phyloP scores from a whole-genome alignment of 1,140 invertebrate genomes.

The Drosophila lowei region DNA sequence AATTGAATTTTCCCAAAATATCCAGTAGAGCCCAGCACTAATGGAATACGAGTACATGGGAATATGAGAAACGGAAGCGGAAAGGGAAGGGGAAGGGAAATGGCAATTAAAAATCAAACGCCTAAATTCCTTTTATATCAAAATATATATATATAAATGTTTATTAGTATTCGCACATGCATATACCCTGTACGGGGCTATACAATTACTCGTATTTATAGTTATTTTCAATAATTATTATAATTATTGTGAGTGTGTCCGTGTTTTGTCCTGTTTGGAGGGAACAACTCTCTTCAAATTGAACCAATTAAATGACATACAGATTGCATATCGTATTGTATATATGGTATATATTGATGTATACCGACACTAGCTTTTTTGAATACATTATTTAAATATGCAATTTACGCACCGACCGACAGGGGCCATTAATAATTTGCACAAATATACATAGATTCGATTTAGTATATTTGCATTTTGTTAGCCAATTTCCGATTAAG shows the following conservation, averaged over 20 bases:
- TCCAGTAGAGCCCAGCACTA: conserved; percentile 25
- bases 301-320: conserved; percentile 43
- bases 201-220: conserved; percentile 55
- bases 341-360: conserved; percentile 4
- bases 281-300: conserved; percentile 34
- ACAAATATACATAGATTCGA: conserved; percentile 30
- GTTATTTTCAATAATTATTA: conserved; percentile 58
- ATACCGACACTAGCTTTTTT: conserved; percentile 23
- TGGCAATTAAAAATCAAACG: conserved; percentile 49
- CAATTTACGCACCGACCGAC: conserved; percentile 16
- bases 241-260: conserved; percentile 49
- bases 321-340: conserved; percentile 28
- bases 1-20: conserved; percentile 48
- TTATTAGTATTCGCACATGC: conserved; percentile 51
- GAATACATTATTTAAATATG: conserved; percentile 43
- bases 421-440: conserved; percentile 32
- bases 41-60: conserved; percentile 19
- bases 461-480: conserved; percentile 11
- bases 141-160: conserved; percentile 60
- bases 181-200: conserved; percentile 58
- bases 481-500: conserved; percentile 15
- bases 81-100: background rate
- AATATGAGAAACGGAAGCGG: background rate
- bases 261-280: conserved; percentile 18
- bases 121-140: conserved; percentile 24